Conservation (phyloP, 1,140 invertebrate genomes). For the Marisa cornuarietis region DNA sequence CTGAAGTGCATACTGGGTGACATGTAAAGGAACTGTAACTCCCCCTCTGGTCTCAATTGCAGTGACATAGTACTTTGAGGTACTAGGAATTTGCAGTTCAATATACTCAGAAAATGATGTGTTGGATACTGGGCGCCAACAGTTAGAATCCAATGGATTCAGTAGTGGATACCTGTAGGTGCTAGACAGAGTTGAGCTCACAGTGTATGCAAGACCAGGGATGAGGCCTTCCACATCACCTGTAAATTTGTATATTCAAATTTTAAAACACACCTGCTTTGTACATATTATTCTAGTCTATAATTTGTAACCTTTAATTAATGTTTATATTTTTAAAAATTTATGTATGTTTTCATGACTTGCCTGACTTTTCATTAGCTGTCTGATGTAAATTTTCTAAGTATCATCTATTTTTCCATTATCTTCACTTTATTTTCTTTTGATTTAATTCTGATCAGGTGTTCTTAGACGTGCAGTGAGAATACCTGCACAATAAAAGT, state of each 20-base stretch:
- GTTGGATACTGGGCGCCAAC: conserved; percentile 6
- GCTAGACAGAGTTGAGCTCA: not conserved
- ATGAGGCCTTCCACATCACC: conserved; percentile 2
- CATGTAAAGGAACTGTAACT: not conserved
- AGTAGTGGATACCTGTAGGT: too few species aligned
- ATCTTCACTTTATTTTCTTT: too few species aligned
- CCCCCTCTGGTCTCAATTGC: conserved; percentile 15
- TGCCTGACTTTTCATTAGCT: not conserved
- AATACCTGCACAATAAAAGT: too few species aligned
- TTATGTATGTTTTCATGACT: not conserved
- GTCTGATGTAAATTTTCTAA: not conserved
- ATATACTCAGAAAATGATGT: conserved; percentile 1
- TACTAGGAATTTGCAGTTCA: conserved; percentile 9
- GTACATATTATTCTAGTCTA: not conserved
- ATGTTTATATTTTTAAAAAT: too few species aligned
- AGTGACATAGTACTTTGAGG: conserved; percentile 14
- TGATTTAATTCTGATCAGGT: too few species aligned
- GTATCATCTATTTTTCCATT: not conserved
- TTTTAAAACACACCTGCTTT: not conserved
- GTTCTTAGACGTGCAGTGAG: too few species aligned
- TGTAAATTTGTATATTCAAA: not conserved
- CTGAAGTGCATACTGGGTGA: conserved; percentile 6
- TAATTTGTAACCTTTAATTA: too few species aligned
- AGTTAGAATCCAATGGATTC: too few species aligned
- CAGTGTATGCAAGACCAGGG: not conserved